Evolutionary conservation across 2,888 invertebrate genomes (phyloP), one percentile per base, ranked within the genome.

Genomic region (Entomobrya multifasciata): DNA sequence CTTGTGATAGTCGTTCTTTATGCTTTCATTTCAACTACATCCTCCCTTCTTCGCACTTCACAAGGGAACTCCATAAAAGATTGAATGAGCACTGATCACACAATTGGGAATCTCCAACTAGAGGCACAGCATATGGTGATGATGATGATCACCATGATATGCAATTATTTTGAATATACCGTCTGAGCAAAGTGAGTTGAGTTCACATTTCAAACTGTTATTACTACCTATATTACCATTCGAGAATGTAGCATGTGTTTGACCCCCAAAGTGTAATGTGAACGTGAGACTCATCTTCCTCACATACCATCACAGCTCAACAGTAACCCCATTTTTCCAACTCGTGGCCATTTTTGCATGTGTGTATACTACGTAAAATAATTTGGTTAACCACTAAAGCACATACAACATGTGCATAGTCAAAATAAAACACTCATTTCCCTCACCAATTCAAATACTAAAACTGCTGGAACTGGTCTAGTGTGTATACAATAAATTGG

Each of bases 51-150:
- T 47, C 25, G 20, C 36, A n/a, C n/a, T n/a, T n/a, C 36, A 36
- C 20, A n/a, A 13, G 4, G 15, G 41, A 47, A 22, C 47, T 70
- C 27, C 74, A 30, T 30, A 74, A 74, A n/a, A 74, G 74, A 74
- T 15, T 60, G 27, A 60, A 60, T 15, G 1, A 67, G 36, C 65
- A 22, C 47, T 78, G 78, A 78, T 78, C 62, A 78, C 78, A 62
- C 78, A 22, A 44, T 78, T 78, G 78, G 78, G 62, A 78, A 41
- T 78, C 55, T 52, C 11, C n/a, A n/a, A n/a, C n/a, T n/a, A n/a
- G 47, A 30, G n/a, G n/a, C 60, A 11, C 0, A 36, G 17, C 62
- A 36, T 65, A 36, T 65, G 62, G 36, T n/a, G n/a, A n/a, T n/a
- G n/a, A n/a, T n/a, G n/a, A n/a, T n/a, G n/a, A n/a, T n/a, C n/a